A percentile compares a stretch with the other conserved stretches of the same genome.
These are phyloP conservation scores for Hemichromis elongatus DNA, from an alignment of 2,113 vertebrate genomes.

Conservation along the genomic window DNA sequence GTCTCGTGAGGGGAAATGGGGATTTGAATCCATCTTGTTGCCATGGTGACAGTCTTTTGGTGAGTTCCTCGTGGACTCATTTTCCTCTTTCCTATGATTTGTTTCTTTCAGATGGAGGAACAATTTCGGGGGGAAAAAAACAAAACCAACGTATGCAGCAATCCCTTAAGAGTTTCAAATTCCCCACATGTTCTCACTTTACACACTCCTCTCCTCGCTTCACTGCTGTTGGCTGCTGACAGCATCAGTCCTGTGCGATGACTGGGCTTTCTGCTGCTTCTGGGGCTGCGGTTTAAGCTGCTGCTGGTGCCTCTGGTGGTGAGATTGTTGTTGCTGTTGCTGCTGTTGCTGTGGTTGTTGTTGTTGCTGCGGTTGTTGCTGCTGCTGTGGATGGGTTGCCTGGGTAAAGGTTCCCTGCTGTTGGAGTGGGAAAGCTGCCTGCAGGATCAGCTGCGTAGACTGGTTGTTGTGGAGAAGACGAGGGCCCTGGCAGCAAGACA, in stretches of 20 bases:
- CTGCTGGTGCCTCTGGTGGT: constrained; percentile 70
- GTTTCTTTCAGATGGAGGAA: constrained; percentile 16
- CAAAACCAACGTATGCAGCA: not conserved
- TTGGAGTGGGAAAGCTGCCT: constrained; percentile 92
- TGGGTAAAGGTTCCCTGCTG: constrained; percentile 86
- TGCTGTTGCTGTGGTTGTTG: constrained; percentile 63
- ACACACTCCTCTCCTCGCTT: not conserved
- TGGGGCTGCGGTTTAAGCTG: constrained; percentile 72
- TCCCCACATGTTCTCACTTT: not conserved
- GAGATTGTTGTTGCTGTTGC: constrained; percentile 74
- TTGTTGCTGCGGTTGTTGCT: constrained; percentile 57
- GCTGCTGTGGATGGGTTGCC: constrained; percentile 82
- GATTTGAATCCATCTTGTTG: constrained; percentile 35
- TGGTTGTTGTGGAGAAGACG: constrained; percentile 89
- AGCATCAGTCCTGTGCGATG: constrained; percentile 86
- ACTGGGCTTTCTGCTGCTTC: constrained; percentile 63
- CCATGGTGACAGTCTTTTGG: constrained; percentile 21
- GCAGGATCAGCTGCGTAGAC: constrained; percentile 92
- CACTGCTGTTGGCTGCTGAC: constrained; percentile 87
- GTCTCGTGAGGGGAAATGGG: not conserved
- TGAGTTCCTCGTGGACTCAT: constrained; percentile 39
- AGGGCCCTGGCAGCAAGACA: constrained; percentile 75
- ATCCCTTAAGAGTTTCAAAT: constrained; percentile 24
- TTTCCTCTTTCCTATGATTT: constrained; percentile 44
- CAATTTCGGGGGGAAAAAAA: not conserved